These are phyloP conservation scores for Drosophila testacea DNA, from an alignment of 2,888 invertebrate genomes.

Conservation along the genomic window DNA sequence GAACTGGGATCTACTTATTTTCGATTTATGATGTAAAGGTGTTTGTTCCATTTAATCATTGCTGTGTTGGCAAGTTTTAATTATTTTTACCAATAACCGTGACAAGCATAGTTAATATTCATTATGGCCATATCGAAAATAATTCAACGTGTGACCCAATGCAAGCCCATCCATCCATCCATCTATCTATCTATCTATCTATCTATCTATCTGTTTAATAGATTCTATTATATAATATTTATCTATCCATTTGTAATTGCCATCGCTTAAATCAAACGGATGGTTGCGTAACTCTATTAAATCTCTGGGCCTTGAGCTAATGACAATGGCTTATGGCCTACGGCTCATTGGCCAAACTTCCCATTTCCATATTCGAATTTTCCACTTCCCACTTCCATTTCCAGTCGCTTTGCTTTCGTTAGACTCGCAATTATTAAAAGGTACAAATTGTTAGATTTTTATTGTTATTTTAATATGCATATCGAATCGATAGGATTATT, in stretches of 20 bases:
- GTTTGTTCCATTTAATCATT: conserved; percentile 32
- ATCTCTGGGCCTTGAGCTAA: conserved; percentile 4
- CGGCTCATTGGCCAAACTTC: conserved; percentile 2
- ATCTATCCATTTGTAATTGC: conserved; percentile 34
- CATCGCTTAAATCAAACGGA: conserved; percentile 18
- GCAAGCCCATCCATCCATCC: neutral
- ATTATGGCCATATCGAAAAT: conserved; percentile 40
- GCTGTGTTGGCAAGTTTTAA: conserved; percentile 33
- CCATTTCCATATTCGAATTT: conserved; percentile 3
- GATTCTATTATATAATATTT: neutral
- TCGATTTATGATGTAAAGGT: conserved; percentile 28
- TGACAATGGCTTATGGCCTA: neutral
- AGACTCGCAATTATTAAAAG: neutral
- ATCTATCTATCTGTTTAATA: neutral
- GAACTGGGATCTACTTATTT: conserved; percentile 17
- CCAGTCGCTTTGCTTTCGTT: neutral
- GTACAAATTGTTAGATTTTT: neutral
- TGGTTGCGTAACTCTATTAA: no score
- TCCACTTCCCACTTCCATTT: neutral
- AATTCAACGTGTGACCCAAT: conserved; percentile 14
- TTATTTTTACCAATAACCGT: conserved; percentile 54
- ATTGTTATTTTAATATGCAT: conserved; percentile 6
- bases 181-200: conserved; percentile 2
- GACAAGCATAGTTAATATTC: conserved; percentile 56
- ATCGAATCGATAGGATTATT: conserved; percentile 24